Conservation (phyloP, 64 coral and sea anemone genomes). For the Montipora cactus region DNA sequence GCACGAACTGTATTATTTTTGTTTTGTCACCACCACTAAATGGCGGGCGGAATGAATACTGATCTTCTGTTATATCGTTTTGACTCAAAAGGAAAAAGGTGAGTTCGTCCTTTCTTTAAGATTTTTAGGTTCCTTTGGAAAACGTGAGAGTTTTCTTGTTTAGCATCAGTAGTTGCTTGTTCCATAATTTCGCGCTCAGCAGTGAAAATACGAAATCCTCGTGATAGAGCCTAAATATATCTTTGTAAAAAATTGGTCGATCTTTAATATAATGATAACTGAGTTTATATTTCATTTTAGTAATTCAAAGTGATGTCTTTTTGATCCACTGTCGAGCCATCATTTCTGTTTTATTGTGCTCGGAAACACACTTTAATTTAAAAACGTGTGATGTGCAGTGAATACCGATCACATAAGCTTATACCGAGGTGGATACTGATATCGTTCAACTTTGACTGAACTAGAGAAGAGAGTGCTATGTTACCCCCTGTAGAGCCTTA, state of each 20-base stretch:
- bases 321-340: neutral
- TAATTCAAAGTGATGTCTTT: neutral
- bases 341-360: neutral
- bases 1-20: neutral
- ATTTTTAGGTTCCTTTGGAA: neutral
- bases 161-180: too few species aligned
- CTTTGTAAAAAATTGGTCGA: too few species aligned
- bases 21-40: neutral
- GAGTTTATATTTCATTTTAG: neutral
- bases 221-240: too few species aligned
- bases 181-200: too few species aligned
- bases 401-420: too few species aligned
- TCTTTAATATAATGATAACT: too few species aligned
- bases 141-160: neutral
- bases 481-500: too few species aligned
- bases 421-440: too few species aligned
- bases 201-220: too few species aligned
- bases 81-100: constrained; percentile 8
- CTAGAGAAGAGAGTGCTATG: too few species aligned
- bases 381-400: neutral
- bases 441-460: too few species aligned
- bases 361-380: neutral
- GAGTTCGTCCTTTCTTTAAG: neutral
- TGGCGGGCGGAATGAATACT: neutral
- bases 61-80: neutral